Base-by-base conservation (phyloP, 2,888 invertebrate genomes). In the Hartigia nigra region DNA sequence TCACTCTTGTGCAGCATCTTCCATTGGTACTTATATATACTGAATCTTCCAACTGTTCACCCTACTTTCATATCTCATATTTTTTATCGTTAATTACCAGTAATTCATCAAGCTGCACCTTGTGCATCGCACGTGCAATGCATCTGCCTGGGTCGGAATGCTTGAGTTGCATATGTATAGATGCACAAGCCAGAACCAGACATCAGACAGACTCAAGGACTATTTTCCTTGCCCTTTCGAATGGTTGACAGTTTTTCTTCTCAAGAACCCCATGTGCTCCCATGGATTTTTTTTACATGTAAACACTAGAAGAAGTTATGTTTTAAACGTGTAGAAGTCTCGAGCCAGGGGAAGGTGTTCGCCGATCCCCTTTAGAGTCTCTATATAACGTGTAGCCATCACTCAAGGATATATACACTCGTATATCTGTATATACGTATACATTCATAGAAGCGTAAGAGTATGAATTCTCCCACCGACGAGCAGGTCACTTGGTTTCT, bases 381-480 rank as follows among this genome's bases (percentile, higher is more conserved):
- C 55, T 23, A 14, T 23, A 14, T 55, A 55, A 55, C 55, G 55
- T 55, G 23, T 55, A 9, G 23, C 55, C 23, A 55, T 23, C 23
- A 23, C 23, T 55, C 55, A 55, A 55, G 55, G 55, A 55, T 55
- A 9, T 55, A 23, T 23, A 23, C 55, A 55, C 23, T 55, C 23
- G 23, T 23, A 55, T 23, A 3, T 55, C 55, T 55, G 23, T 23
- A 55, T 55, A 23, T 55, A 14, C 23, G 55, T 55, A 55, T 55
- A 14, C 55, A 9, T 55, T 55, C 23, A 23, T 37, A 77, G 4
- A 77, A 70, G 69, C 78, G 75, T 37, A 76, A 79, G 75, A 70
- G 69, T 69, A 70, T n/a, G 75, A 78, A 75, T 77, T 74, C 77
- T 80, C 78, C 81, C 79, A 78, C 81, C 79, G 75, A 77, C 78